Conservation (phyloP, 2,113 vertebrate species). For the Trematocara nigrifrons region DNA sequence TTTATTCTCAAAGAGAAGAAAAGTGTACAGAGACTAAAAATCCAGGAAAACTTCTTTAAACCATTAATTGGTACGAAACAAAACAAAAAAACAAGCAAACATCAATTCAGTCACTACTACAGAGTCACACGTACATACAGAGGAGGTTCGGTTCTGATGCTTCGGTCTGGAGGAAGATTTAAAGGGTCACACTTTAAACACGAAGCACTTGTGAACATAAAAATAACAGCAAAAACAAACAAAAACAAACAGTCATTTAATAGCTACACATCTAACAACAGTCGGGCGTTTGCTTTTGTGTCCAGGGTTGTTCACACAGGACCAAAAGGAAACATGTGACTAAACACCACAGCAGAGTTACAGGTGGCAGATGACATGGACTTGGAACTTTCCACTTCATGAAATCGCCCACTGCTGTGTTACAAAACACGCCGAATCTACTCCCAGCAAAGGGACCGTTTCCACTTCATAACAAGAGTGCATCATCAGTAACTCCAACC, state of each 20-base stretch:
- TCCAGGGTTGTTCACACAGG: not conserved
- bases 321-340: not conserved
- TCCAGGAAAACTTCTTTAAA: not conserved
- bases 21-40: not conserved
- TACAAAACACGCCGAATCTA: not conserved
- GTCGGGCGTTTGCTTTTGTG: not conserved
- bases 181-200: conserved; percentile 17
- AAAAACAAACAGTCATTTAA: not conserved
- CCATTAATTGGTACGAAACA: not conserved
- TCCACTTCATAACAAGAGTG: not conserved
- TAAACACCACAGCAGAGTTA: not conserved
- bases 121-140: not conserved
- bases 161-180: not conserved
- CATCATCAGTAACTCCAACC: not conserved
- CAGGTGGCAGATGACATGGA: not conserved
- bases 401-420: not conserved
- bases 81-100: not conserved
- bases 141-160: not conserved
- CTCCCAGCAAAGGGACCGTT: not conserved
- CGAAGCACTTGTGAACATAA: not conserved
- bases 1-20: conserved; percentile 41
- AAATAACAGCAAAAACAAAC: not conserved
- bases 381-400: not conserved
- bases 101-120: not conserved
- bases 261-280: not conserved